These are phyloP conservation scores for Toxotes jaculatrix DNA, from an alignment of 2,113 vertebrate species.

Conservation along the genomic window DNA sequence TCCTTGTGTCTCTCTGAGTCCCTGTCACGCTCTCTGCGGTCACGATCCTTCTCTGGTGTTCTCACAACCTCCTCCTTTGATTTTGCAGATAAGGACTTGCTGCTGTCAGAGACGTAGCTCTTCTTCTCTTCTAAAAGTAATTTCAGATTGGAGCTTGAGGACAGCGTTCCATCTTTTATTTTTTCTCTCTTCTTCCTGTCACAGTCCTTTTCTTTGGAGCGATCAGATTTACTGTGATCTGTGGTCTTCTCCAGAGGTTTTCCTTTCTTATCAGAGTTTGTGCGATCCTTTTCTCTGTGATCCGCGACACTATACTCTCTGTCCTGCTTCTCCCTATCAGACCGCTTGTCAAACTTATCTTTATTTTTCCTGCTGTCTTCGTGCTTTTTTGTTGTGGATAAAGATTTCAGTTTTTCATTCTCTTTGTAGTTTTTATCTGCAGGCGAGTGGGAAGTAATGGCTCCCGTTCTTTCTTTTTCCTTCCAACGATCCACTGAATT, in stretches of 20 bases:
- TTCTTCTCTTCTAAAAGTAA: conserved; percentile 90
- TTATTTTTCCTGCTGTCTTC: conserved; percentile 93
- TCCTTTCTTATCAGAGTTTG: conserved; percentile 87
- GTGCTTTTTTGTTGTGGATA: conserved; percentile 84
- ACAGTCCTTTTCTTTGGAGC: conserved; percentile 88
- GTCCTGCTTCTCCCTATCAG: conserved; percentile 90
- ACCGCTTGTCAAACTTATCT: conserved; percentile 91
- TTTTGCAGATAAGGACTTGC: conserved; percentile 86
- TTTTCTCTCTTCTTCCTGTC: conserved; percentile 92
- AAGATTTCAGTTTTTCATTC: conserved; percentile 89
- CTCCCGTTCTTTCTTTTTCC: conserved; percentile 80
- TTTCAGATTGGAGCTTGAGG: conserved; percentile 85
- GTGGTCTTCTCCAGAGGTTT: conserved; percentile 88
- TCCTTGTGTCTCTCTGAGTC: conserved; percentile 93
- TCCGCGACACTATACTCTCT: conserved; percentile 88
- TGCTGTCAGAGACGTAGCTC: conserved; percentile 82
- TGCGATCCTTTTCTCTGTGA: conserved; percentile 89
- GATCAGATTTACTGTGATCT: conserved; percentile 89
- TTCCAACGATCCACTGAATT: conserved; percentile 89
- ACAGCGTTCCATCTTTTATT: conserved; percentile 84
- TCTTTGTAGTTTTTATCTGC: conserved; percentile 92
- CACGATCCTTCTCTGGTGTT: conserved; percentile 93
- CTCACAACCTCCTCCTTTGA: conserved; percentile 91
- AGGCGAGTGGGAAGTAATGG: conserved; percentile 78
- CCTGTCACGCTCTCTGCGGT: conserved; percentile 88